Evolutionary conservation across 2,888 invertebrate species (phyloP).

Genomic region (Megamerina dolium): DNA sequence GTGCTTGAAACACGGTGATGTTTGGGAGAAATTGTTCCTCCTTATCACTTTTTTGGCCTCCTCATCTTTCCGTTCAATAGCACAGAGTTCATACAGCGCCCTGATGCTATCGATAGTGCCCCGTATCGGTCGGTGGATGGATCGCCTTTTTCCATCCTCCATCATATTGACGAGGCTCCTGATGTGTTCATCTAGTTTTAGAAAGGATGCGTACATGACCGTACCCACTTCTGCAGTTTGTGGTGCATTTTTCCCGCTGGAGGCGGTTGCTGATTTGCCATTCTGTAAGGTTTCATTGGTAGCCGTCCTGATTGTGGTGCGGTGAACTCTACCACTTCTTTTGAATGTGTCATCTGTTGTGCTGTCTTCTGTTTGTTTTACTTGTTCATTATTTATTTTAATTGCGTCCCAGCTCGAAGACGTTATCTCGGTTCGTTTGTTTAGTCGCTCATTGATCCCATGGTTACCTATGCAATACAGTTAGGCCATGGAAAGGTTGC

Average conservation of each 20-base stretch:
- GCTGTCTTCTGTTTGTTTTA: slow-evolving; percentile 1
- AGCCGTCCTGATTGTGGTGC: neutral
- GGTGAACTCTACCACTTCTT: neutral
- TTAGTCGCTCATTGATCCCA: no score
- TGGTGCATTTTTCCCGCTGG: neutral
- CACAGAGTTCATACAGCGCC: neutral
- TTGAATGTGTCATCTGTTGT: neutral
- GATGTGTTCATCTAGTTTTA: neutral
- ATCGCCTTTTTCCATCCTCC: neutral
- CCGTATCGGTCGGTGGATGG: no score
- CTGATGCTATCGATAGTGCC: neutral
- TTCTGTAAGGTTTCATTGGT: neutral
- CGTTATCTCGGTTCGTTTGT: no score
- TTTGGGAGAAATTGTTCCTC: neutral
- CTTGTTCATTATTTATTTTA: no score
- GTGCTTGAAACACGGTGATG: neutral
- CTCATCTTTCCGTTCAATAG: neutral
- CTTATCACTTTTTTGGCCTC: neutral
- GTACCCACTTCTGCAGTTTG: neutral
- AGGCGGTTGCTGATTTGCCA: neutral
- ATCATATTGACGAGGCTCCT: neutral
- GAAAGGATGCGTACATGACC: no score
- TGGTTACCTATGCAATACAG: no score
- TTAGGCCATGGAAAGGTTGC: no score
- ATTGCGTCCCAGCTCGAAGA: no score